phyloP scores from a whole-genome alignment of 1,140 invertebrate species.

The Tetragonula clypearis region DNA sequence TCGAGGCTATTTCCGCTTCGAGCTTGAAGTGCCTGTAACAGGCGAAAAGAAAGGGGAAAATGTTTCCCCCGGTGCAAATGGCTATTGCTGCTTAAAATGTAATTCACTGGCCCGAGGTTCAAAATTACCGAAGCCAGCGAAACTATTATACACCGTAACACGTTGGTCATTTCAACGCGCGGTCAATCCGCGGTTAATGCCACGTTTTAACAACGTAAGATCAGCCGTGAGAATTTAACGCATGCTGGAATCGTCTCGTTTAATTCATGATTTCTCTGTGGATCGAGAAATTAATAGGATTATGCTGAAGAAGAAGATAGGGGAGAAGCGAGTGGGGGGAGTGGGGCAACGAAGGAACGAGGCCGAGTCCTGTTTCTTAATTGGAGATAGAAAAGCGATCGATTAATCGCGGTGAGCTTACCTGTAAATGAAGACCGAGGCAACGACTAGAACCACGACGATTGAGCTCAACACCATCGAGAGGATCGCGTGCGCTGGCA shows the following conservation, averaged over 20 bases:
- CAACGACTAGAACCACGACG: slow-evolving; percentile 88
- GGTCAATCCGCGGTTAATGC: background rate
- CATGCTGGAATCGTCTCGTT: background rate
- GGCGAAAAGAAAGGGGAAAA: slow-evolving; percentile 63
- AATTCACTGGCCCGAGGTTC: too few relatives aligned
- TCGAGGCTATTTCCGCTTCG: slow-evolving; percentile 96
- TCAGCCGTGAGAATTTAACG: background rate
- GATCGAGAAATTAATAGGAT: slow-evolving; percentile 7
- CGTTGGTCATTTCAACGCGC: background rate
- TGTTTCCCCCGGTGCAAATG: too few relatives aligned
- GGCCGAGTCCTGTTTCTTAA: background rate
- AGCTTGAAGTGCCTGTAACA: slow-evolving; percentile 92
- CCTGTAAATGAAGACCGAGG: slow-evolving; percentile 88
- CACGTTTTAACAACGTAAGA: background rate
- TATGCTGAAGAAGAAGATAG: background rate
- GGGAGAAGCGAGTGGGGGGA: too few relatives aligned
- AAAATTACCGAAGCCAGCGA: too few relatives aligned
- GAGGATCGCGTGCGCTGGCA: slow-evolving; percentile 92
- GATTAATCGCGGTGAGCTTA: slow-evolving; percentile 71
- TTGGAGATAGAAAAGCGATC: background rate
- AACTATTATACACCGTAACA: background rate
- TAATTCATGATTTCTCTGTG: background rate
- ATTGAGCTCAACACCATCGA: slow-evolving; percentile 91
- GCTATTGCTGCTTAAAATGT: too few relatives aligned
- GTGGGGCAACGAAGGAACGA: background rate